Percentiles rank a stretch among this genome's conserved stretches.
Conservation (phyloP, 2,113 vertebrate species). For the Epinephelus fuscoguttatus region DNA sequence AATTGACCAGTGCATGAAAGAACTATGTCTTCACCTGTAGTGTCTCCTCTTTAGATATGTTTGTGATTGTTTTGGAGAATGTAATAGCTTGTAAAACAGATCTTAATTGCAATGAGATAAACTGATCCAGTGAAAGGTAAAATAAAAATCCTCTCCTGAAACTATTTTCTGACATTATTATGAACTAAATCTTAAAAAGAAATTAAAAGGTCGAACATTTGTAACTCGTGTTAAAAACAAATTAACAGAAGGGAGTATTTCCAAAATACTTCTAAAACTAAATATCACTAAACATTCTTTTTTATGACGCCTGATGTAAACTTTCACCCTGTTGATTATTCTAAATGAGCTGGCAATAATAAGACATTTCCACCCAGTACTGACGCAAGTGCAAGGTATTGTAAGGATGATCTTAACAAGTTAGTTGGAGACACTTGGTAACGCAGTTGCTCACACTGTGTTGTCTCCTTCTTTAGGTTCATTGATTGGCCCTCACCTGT, state of each 20-base stretch:
- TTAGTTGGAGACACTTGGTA: conserved; percentile 68
- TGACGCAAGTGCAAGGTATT: conserved; percentile 80
- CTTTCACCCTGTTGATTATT: conserved; percentile 51
- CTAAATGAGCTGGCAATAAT: conserved; percentile 73
- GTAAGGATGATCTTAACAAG: conserved; percentile 74
- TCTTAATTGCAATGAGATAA: not conserved
- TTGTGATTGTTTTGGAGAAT: not conserved
- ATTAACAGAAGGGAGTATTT: not conserved
- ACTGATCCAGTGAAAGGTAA: not conserved
- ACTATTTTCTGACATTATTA: not conserved
- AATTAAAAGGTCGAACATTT: conserved; percentile 10
- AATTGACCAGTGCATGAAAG: too few species aligned
- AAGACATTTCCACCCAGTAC: conserved; percentile 61
- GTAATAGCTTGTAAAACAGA: not conserved
- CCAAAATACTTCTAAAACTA: not conserved
- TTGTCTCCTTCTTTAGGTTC: conserved; percentile 54
- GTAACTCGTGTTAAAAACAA: not conserved
- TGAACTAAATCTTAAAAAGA: not conserved
- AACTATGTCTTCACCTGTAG: too few species aligned
- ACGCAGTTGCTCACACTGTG: conserved; percentile 72
- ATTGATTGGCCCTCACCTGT: conserved; percentile 77
- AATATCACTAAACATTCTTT: conserved; percentile 8
- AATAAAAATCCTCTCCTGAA: not conserved
- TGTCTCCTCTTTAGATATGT: not conserved
- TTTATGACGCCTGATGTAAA: conserved; percentile 38